Evolutionary conservation across 2,113 vertebrate genomes (phyloP).

Genomic region (Lophius piscatorius): DNA sequence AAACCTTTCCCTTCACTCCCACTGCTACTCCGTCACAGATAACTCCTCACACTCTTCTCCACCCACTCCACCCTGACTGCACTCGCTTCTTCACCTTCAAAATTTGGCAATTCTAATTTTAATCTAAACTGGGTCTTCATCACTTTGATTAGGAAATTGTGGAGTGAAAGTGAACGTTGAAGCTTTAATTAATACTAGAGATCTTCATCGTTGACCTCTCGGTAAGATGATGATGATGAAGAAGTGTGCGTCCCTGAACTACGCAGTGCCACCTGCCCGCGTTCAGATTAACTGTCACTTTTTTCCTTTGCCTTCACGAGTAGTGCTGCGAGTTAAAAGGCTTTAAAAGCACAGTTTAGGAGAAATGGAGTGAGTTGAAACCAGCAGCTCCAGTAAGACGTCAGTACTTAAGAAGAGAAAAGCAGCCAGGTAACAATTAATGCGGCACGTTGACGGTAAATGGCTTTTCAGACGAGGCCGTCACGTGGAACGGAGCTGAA

Average conservation of each 20-base stretch:
- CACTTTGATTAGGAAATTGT: neutral
- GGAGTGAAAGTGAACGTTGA: neutral
- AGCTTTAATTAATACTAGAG: neutral
- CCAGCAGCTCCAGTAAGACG: neutral
- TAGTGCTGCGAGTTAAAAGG: neutral
- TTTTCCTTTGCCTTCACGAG: neutral
- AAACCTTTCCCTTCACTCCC: too few relatives aligned
- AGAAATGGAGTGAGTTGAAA: conserved; percentile 2
- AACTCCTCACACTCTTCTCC: too few relatives aligned
- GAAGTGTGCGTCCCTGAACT: neutral
- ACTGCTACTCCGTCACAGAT: too few relatives aligned
- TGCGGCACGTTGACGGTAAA: conserved; percentile 26
- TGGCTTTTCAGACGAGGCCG: conserved; percentile 30
- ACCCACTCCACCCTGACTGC: too few relatives aligned
- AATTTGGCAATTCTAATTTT: too few relatives aligned
- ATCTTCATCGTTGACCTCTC: neutral
- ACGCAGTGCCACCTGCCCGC: neutral
- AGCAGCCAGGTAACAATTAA: conserved; percentile 12
- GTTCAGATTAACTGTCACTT: neutral
- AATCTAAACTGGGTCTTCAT: neutral
- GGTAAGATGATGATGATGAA: neutral
- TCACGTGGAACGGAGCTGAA: conserved; percentile 33
- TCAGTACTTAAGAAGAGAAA: neutral
- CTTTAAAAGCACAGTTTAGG: neutral
- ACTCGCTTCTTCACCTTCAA: too few relatives aligned